phyloP scores from a whole-genome alignment of 2,113 vertebrate genomes.

The Rhabdornis inornatus region DNA sequence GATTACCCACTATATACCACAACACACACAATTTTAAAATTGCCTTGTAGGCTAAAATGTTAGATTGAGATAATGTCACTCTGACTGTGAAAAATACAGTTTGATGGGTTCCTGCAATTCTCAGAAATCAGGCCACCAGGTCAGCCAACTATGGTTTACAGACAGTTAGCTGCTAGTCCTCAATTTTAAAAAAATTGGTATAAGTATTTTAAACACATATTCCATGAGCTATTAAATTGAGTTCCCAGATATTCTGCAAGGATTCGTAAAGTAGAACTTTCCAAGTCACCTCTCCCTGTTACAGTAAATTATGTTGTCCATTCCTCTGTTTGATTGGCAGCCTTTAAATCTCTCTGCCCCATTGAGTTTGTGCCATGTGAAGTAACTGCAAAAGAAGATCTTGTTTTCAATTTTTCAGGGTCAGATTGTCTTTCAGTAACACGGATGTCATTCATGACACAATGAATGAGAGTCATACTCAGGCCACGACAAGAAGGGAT shows the following conservation, averaged over 20 bases:
- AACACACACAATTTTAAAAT: not conserved
- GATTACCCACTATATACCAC: not conserved
- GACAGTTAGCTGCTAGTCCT: not conserved
- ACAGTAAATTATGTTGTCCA: slow-evolving; percentile 14
- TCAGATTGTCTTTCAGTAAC: slow-evolving; percentile 35
- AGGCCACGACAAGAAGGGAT: slow-evolving; percentile 18
- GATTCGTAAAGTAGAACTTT: not conserved
- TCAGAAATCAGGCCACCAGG: not conserved
- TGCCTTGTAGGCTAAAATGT: not conserved
- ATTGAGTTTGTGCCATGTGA: not conserved
- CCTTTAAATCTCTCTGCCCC: slow-evolving; percentile 12
- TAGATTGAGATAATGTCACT: not conserved
- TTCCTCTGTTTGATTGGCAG: slow-evolving; percentile 2
- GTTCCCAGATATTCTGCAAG: not conserved
- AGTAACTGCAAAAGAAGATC: slow-evolving; percentile 35
- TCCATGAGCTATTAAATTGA: not conserved
- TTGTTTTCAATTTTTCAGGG: slow-evolving; percentile 48
- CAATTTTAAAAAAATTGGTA: not conserved
- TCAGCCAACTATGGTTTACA: not conserved
- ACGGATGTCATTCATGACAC: slow-evolving; percentile 12
- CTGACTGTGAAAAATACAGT: not conserved
- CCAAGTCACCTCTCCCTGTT: not conserved
- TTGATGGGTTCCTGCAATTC: not conserved
- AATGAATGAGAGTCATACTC: slow-evolving; percentile 28
- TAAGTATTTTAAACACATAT: not conserved